Conservation (phyloP, 2,797 vertebrate species). For the Oreochromis grahami region DNA sequence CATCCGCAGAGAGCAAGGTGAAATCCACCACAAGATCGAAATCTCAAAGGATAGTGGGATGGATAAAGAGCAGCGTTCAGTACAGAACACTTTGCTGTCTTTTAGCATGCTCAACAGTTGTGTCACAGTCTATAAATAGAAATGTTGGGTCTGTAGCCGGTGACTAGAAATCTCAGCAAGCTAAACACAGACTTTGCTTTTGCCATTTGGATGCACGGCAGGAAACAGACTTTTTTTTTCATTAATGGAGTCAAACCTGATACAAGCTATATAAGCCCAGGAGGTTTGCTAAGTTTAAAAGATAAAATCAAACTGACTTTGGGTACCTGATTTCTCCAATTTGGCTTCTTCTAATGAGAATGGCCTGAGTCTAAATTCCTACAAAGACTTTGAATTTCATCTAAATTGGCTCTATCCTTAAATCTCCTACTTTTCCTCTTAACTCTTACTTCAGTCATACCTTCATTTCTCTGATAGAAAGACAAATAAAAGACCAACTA, state of each 20-base stretch:
- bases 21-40: neutral
- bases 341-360: neutral
- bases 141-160: neutral
- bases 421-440: neutral
- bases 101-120: neutral
- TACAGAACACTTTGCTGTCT: neutral
- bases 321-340: neutral
- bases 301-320: neutral
- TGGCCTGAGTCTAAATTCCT: neutral
- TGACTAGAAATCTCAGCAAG: neutral
- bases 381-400: constrained; percentile 1
- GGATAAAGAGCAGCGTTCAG: neutral
- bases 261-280: neutral
- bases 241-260: neutral
- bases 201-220: neutral
- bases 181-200: neutral
- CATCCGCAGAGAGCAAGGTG: neutral
- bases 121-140: neutral
- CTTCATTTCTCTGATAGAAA: neutral
- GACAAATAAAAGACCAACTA: neutral
- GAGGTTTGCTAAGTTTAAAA: neutral
- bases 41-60: neutral
- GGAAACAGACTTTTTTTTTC: neutral
- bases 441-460: neutral
- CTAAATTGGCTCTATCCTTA: neutral